Conservation (phyloP, 2,888 invertebrate species). For the Iphiclides podalirius region DNA sequence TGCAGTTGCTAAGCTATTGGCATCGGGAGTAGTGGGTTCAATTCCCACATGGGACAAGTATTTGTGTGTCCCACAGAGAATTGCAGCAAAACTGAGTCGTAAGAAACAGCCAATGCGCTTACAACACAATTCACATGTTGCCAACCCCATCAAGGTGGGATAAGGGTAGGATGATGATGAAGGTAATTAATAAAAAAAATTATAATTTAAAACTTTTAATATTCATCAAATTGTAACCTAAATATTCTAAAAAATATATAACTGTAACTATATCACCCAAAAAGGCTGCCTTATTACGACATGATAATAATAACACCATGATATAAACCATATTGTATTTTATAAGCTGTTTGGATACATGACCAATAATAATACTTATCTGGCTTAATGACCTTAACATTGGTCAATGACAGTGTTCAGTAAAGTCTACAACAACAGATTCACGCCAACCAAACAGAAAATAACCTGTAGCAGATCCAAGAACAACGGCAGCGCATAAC, state of each 20-base stretch:
- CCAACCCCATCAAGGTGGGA: no score
- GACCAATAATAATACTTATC: conserved; percentile 50
- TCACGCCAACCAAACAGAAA: conserved; percentile 98
- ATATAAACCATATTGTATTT: conserved; percentile 60
- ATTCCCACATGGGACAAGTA: no score
- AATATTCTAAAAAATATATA: conserved; percentile 44
- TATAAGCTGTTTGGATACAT: conserved; percentile 50
- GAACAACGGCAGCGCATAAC: conserved; percentile 93
- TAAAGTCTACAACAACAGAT: conserved; percentile 94
- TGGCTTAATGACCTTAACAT: conserved; percentile 32
- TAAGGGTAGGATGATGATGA: no score
- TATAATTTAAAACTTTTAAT: conserved; percentile 50
- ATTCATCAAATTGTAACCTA: conserved; percentile 43
- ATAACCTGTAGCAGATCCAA: conserved; percentile 95
- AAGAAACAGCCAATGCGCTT: no score
- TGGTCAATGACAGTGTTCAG: conserved; percentile 95
- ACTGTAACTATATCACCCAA: conserved; percentile 49
- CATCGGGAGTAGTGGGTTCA: no score
- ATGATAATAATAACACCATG: conserved; percentile 58
- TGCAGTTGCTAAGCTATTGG: no score
- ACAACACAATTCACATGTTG: no score
- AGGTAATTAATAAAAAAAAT: conserved; percentile 12
- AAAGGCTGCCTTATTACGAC: conserved; percentile 59
- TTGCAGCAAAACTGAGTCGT: no score
- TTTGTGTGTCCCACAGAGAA: no score